Percentiles rank a stretch among this genome's conserved stretches.
phyloP scores from a whole-genome alignment of 2,797 vertebrate species.

The Takifugu rubripes region DNA sequence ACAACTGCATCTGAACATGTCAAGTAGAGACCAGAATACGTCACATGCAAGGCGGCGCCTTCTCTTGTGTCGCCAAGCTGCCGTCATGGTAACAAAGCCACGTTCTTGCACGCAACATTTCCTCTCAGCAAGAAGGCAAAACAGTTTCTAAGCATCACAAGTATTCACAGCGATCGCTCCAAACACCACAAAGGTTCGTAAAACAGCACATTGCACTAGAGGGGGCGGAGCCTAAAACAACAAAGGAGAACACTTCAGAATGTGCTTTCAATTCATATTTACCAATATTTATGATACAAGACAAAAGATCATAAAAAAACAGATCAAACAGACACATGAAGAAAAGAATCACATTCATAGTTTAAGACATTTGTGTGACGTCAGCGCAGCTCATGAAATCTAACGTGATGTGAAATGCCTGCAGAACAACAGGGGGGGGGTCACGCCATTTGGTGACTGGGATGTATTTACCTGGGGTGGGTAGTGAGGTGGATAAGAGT shows the following conservation, averaged over 20 bases:
- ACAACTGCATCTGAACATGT: not conserved
- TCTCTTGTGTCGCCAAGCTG: not conserved
- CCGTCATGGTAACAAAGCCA: not conserved
- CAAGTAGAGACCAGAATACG: too few species aligned
- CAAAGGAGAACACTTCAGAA: conserved; percentile 30
- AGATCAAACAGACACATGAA: conserved; percentile 17
- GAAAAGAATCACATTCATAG: conserved; percentile 71
- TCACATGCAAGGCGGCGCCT: too few species aligned
- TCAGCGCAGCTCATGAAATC: conserved; percentile 71
- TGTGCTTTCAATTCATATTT: conserved; percentile 61
- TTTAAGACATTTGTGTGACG: conserved; percentile 77
- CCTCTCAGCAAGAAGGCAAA: not conserved
- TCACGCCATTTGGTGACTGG: conserved; percentile 24
- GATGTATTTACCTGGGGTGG: conserved; percentile 2
- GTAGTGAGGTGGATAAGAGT: not conserved
- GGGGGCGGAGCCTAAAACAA: conserved; percentile 22
- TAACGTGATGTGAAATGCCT: conserved; percentile 67
- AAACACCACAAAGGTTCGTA: conserved; percentile 47
- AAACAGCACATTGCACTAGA: conserved; percentile 64
- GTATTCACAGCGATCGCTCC: conserved; percentile 35
- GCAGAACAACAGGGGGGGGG: conserved; percentile 20
- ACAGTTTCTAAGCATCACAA: conserved; percentile 30
- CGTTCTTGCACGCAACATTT: not conserved
- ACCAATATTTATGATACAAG: conserved; percentile 40
- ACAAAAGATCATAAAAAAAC: conserved; percentile 35